These are phyloP conservation scores for Omphaloscelis lunosa DNA, from an alignment of 2,888 invertebrate genomes.

Conservation along the genomic window DNA sequence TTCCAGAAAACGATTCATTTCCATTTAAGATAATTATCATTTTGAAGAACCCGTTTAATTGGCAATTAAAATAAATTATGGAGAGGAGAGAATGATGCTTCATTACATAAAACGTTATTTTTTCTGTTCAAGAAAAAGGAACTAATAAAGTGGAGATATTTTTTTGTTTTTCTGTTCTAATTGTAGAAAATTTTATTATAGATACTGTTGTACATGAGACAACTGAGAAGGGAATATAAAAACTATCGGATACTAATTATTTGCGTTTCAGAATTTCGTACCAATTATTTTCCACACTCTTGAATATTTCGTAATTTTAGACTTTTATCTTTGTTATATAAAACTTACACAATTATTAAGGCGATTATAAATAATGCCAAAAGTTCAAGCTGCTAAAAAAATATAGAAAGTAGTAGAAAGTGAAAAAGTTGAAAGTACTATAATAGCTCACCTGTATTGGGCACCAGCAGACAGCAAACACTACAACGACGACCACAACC, in stretches of 20 bases:
- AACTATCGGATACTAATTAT: conserved; percentile 16
- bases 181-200: conserved; percentile 20
- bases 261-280: conserved; percentile 1
- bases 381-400: background rate
- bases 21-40: conserved; percentile 31
- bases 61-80: conserved; percentile 46
- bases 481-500: conserved; percentile 97
- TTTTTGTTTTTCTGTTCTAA: conserved; percentile 2
- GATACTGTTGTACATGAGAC: background rate
- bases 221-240: background rate
- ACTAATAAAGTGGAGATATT: conserved; percentile 1
- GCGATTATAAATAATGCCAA: background rate
- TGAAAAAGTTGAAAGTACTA: background rate
- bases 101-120: conserved; percentile 19
- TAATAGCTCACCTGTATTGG: conserved; percentile 95
- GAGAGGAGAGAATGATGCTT: conserved; percentile 6
- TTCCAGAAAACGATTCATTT: conserved; percentile 26
- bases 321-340: background rate
- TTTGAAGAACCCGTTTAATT: conserved; percentile 48
- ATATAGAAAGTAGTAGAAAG: background rate
- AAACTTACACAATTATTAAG: background rate
- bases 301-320: background rate
- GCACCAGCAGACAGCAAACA: conserved; percentile 98
- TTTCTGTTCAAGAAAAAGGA: conserved; percentile 5
- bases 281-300: background rate